phyloP scores from a whole-genome alignment of 2,113 vertebrate genomes.

The Excalfactoria chinensis region DNA sequence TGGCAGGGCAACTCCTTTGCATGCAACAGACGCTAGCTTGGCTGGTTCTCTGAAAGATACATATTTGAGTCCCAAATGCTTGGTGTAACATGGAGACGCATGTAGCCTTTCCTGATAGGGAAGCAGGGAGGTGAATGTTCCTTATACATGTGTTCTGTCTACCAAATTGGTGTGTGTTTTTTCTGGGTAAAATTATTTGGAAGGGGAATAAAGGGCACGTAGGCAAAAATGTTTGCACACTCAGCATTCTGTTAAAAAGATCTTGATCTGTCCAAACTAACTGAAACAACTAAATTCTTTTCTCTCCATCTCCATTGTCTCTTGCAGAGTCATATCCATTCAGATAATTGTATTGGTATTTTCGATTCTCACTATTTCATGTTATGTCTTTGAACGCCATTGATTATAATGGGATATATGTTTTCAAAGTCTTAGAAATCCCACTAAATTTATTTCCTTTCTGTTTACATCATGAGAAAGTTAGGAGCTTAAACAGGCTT shows the following conservation, averaged over 20 bases:
- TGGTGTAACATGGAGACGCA: background rate
- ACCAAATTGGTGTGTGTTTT: background rate
- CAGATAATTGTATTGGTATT: background rate
- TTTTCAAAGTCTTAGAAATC: background rate
- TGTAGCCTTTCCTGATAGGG: background rate
- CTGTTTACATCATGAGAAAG: background rate
- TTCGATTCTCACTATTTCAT: background rate
- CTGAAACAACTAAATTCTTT: background rate
- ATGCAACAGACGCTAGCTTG: background rate
- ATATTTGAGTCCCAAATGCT: background rate
- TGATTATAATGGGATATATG: background rate
- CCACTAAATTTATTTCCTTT: background rate
- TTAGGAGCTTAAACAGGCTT: background rate
- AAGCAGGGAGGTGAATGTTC: background rate
- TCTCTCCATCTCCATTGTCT: background rate
- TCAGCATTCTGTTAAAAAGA: background rate
- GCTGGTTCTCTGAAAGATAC: background rate
- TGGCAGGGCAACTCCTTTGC: background rate
- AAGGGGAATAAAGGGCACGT: background rate
- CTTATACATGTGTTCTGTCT: background rate
- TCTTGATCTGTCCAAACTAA: background rate
- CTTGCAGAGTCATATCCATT: slow-evolving; percentile 5
- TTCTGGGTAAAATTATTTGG: background rate
- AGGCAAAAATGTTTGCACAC: background rate
- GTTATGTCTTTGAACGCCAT: background rate